These are phyloP conservation scores for Procavia capensis DNA, from an alignment of 2,113 vertebrate species.

Conservation along the genomic window DNA sequence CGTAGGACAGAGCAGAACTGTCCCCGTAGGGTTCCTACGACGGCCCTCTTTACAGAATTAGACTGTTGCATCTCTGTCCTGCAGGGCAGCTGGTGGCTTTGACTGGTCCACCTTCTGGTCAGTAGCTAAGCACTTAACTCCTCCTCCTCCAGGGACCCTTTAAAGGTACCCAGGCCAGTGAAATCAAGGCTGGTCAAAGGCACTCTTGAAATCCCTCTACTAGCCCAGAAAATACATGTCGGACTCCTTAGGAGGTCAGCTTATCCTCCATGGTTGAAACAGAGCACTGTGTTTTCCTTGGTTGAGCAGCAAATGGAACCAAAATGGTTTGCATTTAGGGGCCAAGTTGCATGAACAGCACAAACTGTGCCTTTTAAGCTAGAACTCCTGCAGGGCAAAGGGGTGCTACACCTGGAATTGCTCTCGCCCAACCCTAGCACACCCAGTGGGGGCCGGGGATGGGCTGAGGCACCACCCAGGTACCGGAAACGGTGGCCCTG, in stretches of 20 bases:
- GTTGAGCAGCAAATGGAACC: neutral
- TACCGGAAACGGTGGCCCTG: neutral
- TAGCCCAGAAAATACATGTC: neutral
- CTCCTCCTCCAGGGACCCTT: neutral
- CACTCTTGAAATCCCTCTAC: neutral
- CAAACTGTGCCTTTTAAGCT: neutral
- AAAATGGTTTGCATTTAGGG: neutral
- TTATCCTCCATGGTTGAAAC: neutral
- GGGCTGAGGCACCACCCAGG: neutral
- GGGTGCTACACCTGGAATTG: neutral
- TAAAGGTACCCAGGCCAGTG: neutral
- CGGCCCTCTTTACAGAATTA: neutral
- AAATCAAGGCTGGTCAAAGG: neutral
- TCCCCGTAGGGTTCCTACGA: neutral
- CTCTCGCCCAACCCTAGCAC: neutral
- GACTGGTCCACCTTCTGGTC: neutral
- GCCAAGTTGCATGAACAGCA: neutral
- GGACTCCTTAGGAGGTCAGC: neutral
- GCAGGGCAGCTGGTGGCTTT: neutral
- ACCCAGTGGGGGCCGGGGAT: neutral
- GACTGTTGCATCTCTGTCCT: neutral
- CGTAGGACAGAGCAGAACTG: neutral
- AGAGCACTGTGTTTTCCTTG: neutral
- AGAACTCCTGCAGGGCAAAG: neutral
- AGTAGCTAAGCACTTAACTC: neutral